Evolutionary conservation across 2,888 invertebrate species (phyloP).

Genomic region (Volucella inanis): DNA sequence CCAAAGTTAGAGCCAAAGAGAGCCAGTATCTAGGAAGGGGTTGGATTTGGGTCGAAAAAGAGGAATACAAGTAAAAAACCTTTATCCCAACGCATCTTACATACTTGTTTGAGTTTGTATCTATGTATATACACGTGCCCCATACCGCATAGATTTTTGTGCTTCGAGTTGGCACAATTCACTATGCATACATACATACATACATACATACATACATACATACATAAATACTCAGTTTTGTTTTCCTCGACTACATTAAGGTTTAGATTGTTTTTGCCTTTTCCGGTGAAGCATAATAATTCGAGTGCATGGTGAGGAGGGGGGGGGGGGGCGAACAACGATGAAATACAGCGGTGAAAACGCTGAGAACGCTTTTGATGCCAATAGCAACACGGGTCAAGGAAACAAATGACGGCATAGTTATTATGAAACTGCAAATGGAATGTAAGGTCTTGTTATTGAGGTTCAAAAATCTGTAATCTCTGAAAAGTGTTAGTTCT

Average conservation of each 20-base stretch:
- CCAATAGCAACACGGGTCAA: too few relatives aligned
- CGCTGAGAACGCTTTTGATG: too few relatives aligned
- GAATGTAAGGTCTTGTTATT: conserved; percentile 33
- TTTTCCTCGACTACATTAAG: not conserved
- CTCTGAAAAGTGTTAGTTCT: conserved; percentile 28
- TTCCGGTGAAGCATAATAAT: not conserved
- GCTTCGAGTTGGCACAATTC: conserved; percentile 53
- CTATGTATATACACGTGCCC: conserved; percentile 15
- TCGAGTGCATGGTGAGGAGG: too few relatives aligned
- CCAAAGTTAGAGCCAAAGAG: too few relatives aligned
- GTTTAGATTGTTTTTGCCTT: conserved; percentile 12
- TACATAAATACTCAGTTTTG: not conserved
- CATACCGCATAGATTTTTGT: conserved; percentile 50
- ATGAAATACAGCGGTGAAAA: too few relatives aligned
- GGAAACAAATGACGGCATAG: not conserved
- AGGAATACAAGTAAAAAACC: conserved; percentile 11
- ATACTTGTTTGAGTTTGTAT: conserved; percentile 6
- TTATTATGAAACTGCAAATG: conserved; percentile 42
- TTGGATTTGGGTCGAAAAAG: not conserved
- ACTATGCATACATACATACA: conserved; percentile 24
- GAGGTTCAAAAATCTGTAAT: conserved; percentile 12
- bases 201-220: conserved; percentile 5
- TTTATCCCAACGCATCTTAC: conserved; percentile 36
- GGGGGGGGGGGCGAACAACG: not conserved
- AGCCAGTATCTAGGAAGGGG: not conserved